phyloP scores from a whole-genome alignment of 2,888 invertebrate species.

The Drosophila limbata region DNA sequence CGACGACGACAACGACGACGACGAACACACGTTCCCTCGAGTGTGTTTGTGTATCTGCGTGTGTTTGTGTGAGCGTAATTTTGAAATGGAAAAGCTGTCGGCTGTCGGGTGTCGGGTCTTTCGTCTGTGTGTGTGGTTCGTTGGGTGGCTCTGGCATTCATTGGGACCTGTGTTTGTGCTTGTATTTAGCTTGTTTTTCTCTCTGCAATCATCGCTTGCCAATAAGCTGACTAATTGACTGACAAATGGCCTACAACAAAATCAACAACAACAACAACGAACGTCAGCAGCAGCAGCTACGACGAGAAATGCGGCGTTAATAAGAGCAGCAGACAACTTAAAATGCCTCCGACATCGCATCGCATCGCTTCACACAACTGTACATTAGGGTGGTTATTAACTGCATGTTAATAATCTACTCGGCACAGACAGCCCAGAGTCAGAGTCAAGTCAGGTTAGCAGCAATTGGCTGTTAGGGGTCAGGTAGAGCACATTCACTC shows the following conservation, averaged over 20 bases:
- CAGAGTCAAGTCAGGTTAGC: slow-evolving; percentile 3
- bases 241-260: slow-evolving; percentile 71
- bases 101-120: slow-evolving; percentile 56
- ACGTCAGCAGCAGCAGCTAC: slow-evolving; percentile 35
- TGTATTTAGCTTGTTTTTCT: slow-evolving; percentile 75
- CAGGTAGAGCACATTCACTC: background rate
- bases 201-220: slow-evolving; percentile 80
- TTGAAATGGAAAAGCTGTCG: slow-evolving; percentile 80
- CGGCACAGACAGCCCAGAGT: background rate
- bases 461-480: background rate
- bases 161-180: slow-evolving; percentile 46
- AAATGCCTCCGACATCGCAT: slow-evolving; percentile 48
- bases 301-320: slow-evolving; percentile 55
- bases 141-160: slow-evolving; percentile 21
- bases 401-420: slow-evolving; percentile 57
- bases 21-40: slow-evolving; percentile 20
- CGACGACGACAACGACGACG: slow-evolving; percentile 20
- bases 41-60: slow-evolving; percentile 14
- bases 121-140: slow-evolving; percentile 23
- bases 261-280: slow-evolving; percentile 35
- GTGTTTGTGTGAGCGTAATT: slow-evolving; percentile 51
- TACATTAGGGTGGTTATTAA: slow-evolving; percentile 77
- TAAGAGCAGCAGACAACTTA: slow-evolving; percentile 71
- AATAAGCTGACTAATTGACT: slow-evolving; percentile 80
- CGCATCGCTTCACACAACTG: slow-evolving; percentile 59